Evolutionary conservation across 2,797 vertebrate species (phyloP).

Genomic region (Miopithecus talapoin): DNA sequence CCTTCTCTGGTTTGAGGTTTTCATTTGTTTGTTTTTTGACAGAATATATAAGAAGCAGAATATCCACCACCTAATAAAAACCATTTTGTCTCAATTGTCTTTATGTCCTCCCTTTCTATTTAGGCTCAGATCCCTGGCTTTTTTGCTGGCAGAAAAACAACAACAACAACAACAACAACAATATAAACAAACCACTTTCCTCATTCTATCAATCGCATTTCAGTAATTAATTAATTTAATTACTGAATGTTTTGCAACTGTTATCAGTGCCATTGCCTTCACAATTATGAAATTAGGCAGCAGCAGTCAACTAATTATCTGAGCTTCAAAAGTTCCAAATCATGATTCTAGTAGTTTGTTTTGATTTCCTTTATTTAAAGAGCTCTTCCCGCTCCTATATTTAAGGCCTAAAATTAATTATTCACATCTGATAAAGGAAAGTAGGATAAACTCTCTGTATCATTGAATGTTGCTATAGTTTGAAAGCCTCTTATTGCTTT

Average conservation of each 20-base stretch:
- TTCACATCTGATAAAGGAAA: constrained; percentile 6
- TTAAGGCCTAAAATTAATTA: constrained; percentile 43
- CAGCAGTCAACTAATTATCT: constrained; percentile 50
- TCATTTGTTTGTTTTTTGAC: not conserved
- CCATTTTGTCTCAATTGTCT: constrained; percentile 18
- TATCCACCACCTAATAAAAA: constrained; percentile 39
- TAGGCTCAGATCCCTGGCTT: not conserved
- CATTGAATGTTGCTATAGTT: not conserved
- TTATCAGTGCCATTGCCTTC: constrained; percentile 21
- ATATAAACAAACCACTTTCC: constrained; percentile 32
- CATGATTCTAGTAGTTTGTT: constrained; percentile 36
- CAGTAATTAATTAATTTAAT: constrained; percentile 64
- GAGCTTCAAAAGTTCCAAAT: constrained; percentile 19
- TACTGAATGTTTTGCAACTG: not conserved
- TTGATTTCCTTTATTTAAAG: constrained; percentile 49
- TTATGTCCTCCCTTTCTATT: not conserved
- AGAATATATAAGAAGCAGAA: constrained; percentile 1
- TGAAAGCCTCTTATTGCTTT: not conserved
- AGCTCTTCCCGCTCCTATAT: not conserved
- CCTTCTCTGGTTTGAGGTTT: not conserved
- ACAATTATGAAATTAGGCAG: constrained; percentile 43
- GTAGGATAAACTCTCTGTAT: not conserved
- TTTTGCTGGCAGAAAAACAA: constrained; percentile 40
- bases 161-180: too few relatives aligned
- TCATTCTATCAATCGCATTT: constrained; percentile 22